Evolutionary conservation across 2,113 vertebrate species (phyloP), one percentile per base, ranked within the genome.

Genomic region (Emydocephalus ijimae): DNA sequence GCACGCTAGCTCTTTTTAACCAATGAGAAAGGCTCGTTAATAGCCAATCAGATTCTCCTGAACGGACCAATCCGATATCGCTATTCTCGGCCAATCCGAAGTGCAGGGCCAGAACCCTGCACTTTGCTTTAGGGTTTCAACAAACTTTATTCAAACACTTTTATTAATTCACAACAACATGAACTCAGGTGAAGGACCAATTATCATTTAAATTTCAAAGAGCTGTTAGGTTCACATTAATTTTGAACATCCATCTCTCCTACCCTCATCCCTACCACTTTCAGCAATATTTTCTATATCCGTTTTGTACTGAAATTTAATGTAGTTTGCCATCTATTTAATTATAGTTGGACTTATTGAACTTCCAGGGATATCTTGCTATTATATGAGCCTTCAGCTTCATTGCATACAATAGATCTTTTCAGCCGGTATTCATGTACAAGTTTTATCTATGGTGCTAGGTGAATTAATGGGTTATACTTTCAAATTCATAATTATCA

Each of bases 251-350:
- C 59, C 57, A 81, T 88, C 0, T n/a, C 55, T 52, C 18, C 74
- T 39, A 20, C 18, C 18, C 34, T 39, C 18, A 39, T 3, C 18
- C 69, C 7, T 81, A 34, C 74, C 34, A 81, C 34, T 81, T 81
- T 86, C 92, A 87, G 61, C 88, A 95, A 95, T 87, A 69, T 93
- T 86, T 93, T 24, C 43, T 89, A 88, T 26, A 45, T 21, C 12
- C 4, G 50, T 89, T 94, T 95, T 29, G 20, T 74, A n/a, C 9
- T 93, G 93, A 15, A 55, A 57, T 89, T 92, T 95, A 94, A 96
- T 95, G 94, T 39, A 86, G 93, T 91, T 91, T 89, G 21, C 91
- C 91, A 94, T 93, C 95, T 96, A 91, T 94, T 95, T 96, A 94
- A 95, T 96, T 96, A 95, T 55, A 91, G 23, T 85, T 0, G 0